Conservation (phyloP, 2,888 invertebrate species). For the Ganaspis brasiliensis region DNA sequence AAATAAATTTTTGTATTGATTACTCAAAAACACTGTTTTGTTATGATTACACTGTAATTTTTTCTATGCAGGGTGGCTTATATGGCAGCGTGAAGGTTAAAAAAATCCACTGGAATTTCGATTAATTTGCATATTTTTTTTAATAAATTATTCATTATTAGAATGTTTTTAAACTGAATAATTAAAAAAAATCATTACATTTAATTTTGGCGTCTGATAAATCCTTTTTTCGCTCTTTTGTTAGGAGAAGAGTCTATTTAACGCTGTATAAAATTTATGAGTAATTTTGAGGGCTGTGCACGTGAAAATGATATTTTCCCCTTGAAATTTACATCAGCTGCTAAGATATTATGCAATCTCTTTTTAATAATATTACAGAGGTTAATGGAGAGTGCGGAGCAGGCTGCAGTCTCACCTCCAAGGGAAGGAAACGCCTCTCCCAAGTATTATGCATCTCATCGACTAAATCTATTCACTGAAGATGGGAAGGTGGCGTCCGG, state of each 20-base stretch:
- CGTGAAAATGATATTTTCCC: constrained; percentile 18
- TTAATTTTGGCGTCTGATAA: no score
- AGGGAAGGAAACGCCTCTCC: constrained; percentile 83
- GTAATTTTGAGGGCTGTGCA: constrained; percentile 4
- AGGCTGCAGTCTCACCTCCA: constrained; percentile 87
- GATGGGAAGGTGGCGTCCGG: constrained; percentile 88
- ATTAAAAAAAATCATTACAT: no score
- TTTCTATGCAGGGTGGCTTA: no score
- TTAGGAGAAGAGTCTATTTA: not conserved
- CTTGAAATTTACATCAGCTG: constrained; percentile 11
- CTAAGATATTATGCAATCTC: constrained; percentile 28
- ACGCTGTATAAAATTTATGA: not conserved
- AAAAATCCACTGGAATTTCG: no score
- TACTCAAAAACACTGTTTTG: no score
- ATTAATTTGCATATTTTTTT: no score
- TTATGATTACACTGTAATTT: no score
- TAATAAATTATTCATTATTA: no score
- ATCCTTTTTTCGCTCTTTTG: no score
- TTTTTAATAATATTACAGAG: constrained; percentile 83
- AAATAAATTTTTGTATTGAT: no score
- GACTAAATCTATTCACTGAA: constrained; percentile 89
- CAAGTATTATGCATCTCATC: constrained; percentile 91
- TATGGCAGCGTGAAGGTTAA: no score
- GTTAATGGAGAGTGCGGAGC: constrained; percentile 95
- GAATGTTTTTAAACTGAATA: no score